Conservation (phyloP, 2,113 vertebrate species). For the Bagarius yarrelli region DNA sequence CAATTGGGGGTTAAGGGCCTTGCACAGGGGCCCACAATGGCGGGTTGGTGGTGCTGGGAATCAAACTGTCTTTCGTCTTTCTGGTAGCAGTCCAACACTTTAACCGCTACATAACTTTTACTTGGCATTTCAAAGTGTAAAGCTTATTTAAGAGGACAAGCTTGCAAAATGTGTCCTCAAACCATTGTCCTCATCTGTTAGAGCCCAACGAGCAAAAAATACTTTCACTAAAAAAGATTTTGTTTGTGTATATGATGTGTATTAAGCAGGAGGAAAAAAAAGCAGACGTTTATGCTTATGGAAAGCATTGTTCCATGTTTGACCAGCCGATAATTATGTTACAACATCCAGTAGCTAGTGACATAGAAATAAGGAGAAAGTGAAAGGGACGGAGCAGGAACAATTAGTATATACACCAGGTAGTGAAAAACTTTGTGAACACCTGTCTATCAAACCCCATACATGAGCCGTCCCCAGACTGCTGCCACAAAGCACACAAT, state of each 20-base stretch:
- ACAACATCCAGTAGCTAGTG: not conserved
- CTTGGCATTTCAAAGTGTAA: too few species aligned
- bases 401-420: not conserved
- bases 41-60: too few species aligned
- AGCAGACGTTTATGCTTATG: not conserved
- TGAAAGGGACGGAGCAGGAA: not conserved
- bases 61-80: too few species aligned
- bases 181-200: not conserved
- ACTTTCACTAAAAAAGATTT: too few species aligned
- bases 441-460: not conserved
- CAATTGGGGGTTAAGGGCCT: too few species aligned
- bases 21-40: too few species aligned
- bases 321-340: not conserved
- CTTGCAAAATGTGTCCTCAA: not conserved
- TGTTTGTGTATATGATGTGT: not conserved
- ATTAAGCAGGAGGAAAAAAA: not conserved
- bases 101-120: too few species aligned
- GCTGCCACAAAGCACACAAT: not conserved
- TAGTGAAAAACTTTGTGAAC: not conserved
- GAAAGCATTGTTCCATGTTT: not conserved
- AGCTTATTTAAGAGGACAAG: constrained; percentile 7
- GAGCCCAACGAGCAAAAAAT: not conserved
- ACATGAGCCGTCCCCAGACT: not conserved
- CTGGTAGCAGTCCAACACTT: too few species aligned
- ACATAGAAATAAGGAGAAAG: not conserved